Base-by-base conservation (phyloP, 2,888 invertebrate species). In the Eupithecia vulgata region DNA sequence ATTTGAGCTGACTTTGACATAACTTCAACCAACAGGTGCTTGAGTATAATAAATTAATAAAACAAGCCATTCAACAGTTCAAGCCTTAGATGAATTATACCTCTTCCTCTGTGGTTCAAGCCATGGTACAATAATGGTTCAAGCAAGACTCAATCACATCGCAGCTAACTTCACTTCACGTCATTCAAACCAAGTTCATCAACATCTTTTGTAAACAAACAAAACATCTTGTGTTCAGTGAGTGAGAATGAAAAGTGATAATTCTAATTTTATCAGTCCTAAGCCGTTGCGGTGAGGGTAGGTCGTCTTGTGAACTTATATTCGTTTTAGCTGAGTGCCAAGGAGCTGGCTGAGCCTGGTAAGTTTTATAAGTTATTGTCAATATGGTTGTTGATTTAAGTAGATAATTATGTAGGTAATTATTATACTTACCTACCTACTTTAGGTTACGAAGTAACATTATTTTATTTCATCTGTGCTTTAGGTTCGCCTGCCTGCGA, bases 81-180 rank as follows among this genome's bases (percentile, higher is more conserved):
- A n/a, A n/a, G n/a, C n/a, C n/a, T n/a, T n/a, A n/a, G n/a, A n/a
- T n/a, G n/a, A n/a, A n/a, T n/a, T n/a, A n/a, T n/a, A n/a, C n/a
- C n/a, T n/a, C n/a, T n/a, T n/a, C n/a, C n/a, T n/a, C n/a, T n/a
- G n/a, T n/a, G n/a, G n/a, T n/a, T n/a, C n/a, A n/a, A n/a, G n/a
- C n/a, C n/a, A n/a, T n/a, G n/a, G n/a, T n/a, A n/a, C n/a, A n/a
- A n/a, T n/a, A n/a, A n/a, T n/a, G n/a, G n/a, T n/a, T n/a, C n/a
- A 57, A 57, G 25, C 57, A 25, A 57, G 13, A 57, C 25, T 57
- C 57, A 57, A 25, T 25, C 57, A 25, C 57, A 25, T 57, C 57
- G 25, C 57, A 57, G 57, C 57, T 57, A 57, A 57, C 57, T 57
- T 57, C 57, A 57, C 57, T 57, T 57, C 57, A 57, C 5, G 57